These are phyloP conservation scores for Hydraecia micacea DNA, from an alignment of 2,888 invertebrate genomes.

Conservation along the genomic window DNA sequence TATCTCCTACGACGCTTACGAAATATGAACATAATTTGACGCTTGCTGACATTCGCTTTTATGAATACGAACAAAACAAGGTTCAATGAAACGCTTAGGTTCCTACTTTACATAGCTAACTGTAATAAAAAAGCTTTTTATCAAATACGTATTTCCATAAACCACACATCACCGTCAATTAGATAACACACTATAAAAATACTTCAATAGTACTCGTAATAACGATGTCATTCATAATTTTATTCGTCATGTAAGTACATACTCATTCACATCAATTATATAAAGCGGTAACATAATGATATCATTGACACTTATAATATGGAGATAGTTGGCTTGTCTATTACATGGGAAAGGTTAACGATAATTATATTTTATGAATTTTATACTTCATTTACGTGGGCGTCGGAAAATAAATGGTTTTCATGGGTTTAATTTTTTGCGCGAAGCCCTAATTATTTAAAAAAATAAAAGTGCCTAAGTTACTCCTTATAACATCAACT, in stretches of 20 bases:
- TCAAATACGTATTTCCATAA: slow-evolving; percentile 7
- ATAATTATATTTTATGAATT: not conserved
- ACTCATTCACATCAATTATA: slow-evolving; percentile 15
- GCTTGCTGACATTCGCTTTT: too few relatives aligned
- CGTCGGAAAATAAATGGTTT: not conserved
- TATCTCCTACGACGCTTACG: too few relatives aligned
- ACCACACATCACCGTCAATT: slow-evolving; percentile 27
- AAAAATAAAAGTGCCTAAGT: too few relatives aligned
- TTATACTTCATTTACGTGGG: not conserved
- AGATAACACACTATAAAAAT: slow-evolving; percentile 29
- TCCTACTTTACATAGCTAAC: too few relatives aligned
- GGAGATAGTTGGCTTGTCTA: not conserved
- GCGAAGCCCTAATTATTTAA: too few relatives aligned
- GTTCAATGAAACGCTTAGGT: too few relatives aligned
- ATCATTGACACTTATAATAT: slow-evolving; percentile 4
- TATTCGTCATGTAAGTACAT: slow-evolving; percentile 7
- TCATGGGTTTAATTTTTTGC: not conserved
- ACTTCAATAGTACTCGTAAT: slow-evolving; percentile 14
- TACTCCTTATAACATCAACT: too few relatives aligned
- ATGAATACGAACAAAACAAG: too few relatives aligned
- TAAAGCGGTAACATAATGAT: slow-evolving; percentile 22
- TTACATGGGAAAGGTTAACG: not conserved
- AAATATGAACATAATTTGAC: too few relatives aligned
- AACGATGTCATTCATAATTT: slow-evolving; percentile 19
- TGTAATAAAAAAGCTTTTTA: too few relatives aligned